phyloP scores from a whole-genome alignment of 1,140 invertebrate genomes.

The Drosophila ohnishii region DNA sequence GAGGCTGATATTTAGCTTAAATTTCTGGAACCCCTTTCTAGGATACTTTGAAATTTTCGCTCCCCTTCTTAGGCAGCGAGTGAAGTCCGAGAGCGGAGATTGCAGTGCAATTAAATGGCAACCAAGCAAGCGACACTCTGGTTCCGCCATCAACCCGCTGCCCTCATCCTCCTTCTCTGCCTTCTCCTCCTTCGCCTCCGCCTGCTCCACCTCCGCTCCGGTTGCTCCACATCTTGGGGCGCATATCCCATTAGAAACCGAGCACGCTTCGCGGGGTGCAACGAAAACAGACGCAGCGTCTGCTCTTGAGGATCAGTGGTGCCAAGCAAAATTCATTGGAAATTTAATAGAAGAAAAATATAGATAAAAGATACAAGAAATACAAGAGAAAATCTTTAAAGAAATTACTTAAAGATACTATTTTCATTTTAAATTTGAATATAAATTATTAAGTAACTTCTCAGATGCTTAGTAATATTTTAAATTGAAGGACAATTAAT shows the following conservation, averaged over 20 bases:
- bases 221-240: conserved; percentile 6
- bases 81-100: conserved; percentile 10
- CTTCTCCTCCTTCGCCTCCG: not conserved
- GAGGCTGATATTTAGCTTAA: not conserved
- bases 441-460: not conserved
- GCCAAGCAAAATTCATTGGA: not conserved
- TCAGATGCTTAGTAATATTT: too few species aligned
- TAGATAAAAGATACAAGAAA: not conserved
- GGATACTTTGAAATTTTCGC: conserved; percentile 7
- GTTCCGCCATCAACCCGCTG: conserved; percentile 32
- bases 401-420: too few species aligned
- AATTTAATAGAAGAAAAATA: not conserved
- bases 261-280: conserved; percentile 61
- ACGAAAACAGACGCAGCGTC: conserved; percentile 58
- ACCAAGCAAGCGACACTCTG: conserved; percentile 51
- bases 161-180: not conserved
- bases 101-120: conserved; percentile 55
- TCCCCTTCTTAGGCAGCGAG: not conserved
- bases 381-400: not conserved
- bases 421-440: not conserved
- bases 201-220: not conserved
- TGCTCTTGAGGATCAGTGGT: conserved; percentile 27
- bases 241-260: conserved; percentile 46
- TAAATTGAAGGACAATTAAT: too few species aligned
- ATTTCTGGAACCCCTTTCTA: conserved; percentile 11